Percentiles rank a stretch among this genome's conserved stretches.
phyloP scores from a whole-genome alignment of 35 echinoderm and acorn worm species.

The Amphiura filiformis region DNA sequence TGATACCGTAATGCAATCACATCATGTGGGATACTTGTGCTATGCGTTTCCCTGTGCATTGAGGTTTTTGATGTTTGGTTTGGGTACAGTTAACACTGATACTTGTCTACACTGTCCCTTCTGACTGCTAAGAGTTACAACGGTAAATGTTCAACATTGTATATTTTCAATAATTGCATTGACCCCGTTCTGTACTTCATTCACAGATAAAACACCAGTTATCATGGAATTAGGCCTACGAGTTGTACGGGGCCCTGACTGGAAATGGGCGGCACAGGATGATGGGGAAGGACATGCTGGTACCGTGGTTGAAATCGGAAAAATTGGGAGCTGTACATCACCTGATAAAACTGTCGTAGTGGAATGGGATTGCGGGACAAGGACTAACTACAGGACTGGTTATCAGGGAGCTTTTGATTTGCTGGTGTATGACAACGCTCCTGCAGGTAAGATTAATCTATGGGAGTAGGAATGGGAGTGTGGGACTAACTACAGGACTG shows the following conservation, averaged over 20 bases:
- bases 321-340: conserved; percentile 72
- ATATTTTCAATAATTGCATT: no score
- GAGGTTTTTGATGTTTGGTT: no score
- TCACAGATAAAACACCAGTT: neutral
- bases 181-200: no score
- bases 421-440: conserved; percentile 87
- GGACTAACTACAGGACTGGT: conserved; percentile 89
- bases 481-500: conserved; percentile 88
- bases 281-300: conserved; percentile 89
- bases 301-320: conserved; percentile 89
- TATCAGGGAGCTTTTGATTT: conserved; percentile 87
- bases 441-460: conserved; percentile 68
- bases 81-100: no score
- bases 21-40: no score
- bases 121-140: no score
- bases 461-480: conserved; percentile 96
- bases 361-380: conserved; percentile 90
- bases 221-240: conserved; percentile 58
- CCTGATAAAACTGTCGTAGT: conserved; percentile 96
- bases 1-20: no score
- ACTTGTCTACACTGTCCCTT: no score
- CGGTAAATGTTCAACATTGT: no score
- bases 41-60: no score
- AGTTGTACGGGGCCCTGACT: conserved; percentile 89
- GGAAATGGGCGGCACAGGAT: conserved; percentile 95